Evolutionary conservation across 2,888 invertebrate genomes (phyloP), one percentile per base, ranked within the genome.

Genomic region (Asteroscopus sphinx): DNA sequence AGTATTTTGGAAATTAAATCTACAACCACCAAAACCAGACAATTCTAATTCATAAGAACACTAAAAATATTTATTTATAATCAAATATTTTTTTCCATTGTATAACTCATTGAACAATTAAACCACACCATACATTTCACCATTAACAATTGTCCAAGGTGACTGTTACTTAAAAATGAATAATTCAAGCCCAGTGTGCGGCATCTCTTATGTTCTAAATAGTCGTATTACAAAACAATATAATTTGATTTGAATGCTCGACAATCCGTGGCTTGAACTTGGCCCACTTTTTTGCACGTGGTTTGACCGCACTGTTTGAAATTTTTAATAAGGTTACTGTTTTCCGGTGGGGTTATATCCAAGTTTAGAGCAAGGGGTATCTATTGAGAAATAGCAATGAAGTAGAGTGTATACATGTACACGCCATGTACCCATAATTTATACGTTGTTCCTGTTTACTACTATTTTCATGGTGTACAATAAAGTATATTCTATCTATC

Each of bases 241-340:
- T 70, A 25, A 32, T 71, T 72, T 42, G 68, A 76, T 76, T 57
- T 46, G 35, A 48, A 76, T 72, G 64, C 64, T 42, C 41, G 51
- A 40, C 76, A 55, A 52, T 45, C 16, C 54, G 53, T 55, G 28
- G n/a, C 13, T 30, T 60, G 68, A 68, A 72, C 73, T 73, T 76
- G 76, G 30, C 73, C 59, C 5, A 68, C 41, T 36, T 73, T 37
- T 11, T 1, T 26, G 26, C 62, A 57, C 51, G 62, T 59, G 57
- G 66, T 25, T 9, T 6, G 32, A 40, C 7, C 7, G 68, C 11
- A n/a, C 11, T 35, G 56, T 37, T 1, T 11, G n/a, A 56, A 49
- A 66, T 56, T 48, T 37, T 7, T 25, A 55, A 36, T 53, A 5
- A 11, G 35, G 35, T 67, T 36, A 44, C 68, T 12, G 25, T 54